A percentile compares a stretch with the other conserved stretches of the same genome.
These are phyloP conservation scores for Oophaga pumilio DNA, from an alignment of 2,113 vertebrate genomes.

Conservation along the genomic window DNA sequence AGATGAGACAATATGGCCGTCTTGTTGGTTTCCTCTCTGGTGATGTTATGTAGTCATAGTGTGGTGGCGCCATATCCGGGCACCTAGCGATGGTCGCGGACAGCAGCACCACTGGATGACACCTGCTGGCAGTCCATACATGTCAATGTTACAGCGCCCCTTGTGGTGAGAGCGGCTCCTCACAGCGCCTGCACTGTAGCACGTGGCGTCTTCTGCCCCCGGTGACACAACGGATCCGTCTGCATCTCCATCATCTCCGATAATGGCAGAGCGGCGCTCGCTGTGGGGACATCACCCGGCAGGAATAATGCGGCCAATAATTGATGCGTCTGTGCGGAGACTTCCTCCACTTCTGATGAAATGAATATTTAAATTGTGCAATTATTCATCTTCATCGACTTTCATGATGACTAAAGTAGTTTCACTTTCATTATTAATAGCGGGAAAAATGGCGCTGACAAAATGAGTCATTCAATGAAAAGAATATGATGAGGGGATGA, in stretches of 20 bases:
- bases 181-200: not conserved
- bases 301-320: conserved; percentile 49
- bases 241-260: too few relatives aligned
- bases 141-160: not conserved
- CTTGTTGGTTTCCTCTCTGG: too few relatives aligned
- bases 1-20: too few relatives aligned
- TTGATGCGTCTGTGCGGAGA: conserved; percentile 41
- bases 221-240: too few relatives aligned
- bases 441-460: not conserved
- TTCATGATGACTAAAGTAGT: conserved; percentile 43
- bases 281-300: not conserved
- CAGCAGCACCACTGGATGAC: too few relatives aligned
- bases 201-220: not conserved
- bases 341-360: conserved; percentile 54
- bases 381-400: conserved; percentile 57
- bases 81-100: too few relatives aligned
- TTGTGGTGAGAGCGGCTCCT: not conserved
- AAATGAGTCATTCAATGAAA: conserved; percentile 22
- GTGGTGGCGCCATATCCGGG: too few relatives aligned
- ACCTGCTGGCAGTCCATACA: too few relatives aligned
- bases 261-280: not conserved
- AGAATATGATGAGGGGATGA: not conserved
- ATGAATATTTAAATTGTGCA: conserved; percentile 55
- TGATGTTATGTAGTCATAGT: too few relatives aligned
- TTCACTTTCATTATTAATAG: conserved; percentile 55